A percentile compares a stretch with the other conserved stretches of the same genome.
Evolutionary conservation across 2,888 invertebrate genomes (phyloP).

Genomic region (Chrysotoxum bicinctum): DNA sequence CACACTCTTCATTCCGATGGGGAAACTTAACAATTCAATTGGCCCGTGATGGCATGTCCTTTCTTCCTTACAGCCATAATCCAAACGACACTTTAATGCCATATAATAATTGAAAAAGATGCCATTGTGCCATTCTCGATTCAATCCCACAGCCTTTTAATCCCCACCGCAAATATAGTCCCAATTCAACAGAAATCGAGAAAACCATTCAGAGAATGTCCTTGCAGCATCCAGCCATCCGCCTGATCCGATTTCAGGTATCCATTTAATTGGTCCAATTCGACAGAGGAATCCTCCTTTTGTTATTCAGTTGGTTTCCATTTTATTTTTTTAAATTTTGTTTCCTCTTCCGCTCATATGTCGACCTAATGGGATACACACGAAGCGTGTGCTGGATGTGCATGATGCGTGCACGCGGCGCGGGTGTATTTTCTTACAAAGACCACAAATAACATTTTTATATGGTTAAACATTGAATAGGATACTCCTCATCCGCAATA

Average conservation of each 20-base stretch:
- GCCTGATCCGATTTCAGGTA: conserved; percentile 40
- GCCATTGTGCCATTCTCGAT: conserved; percentile 1
- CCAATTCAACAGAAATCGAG: conserved; percentile 44
- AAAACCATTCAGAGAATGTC: conserved; percentile 28
- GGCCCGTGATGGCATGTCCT: conserved; percentile 36
- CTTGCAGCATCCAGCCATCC: conserved; percentile 22
- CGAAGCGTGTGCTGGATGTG: background rate
- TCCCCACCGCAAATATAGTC: background rate
- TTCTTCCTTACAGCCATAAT: conserved; percentile 34
- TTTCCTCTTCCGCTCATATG: background rate
- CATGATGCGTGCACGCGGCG: background rate
- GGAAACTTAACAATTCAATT: conserved; percentile 44
- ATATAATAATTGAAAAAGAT: conserved; percentile 61
- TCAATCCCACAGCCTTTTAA: background rate
- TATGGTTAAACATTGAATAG: conserved; percentile 64
- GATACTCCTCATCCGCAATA: conserved; percentile 48
- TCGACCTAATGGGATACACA: too few species aligned
- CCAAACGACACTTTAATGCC: conserved; percentile 60
- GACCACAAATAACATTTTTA: conserved; percentile 58
- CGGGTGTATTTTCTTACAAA: conserved; percentile 27
- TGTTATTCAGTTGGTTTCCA: background rate
- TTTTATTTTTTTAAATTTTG: background rate
- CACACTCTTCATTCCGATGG: conserved; percentile 7
- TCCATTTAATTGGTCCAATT: conserved; percentile 69
- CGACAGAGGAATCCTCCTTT: conserved; percentile 26